Conservation (phyloP, 2,113 vertebrate species). For the Illadopsis cleaveri region DNA sequence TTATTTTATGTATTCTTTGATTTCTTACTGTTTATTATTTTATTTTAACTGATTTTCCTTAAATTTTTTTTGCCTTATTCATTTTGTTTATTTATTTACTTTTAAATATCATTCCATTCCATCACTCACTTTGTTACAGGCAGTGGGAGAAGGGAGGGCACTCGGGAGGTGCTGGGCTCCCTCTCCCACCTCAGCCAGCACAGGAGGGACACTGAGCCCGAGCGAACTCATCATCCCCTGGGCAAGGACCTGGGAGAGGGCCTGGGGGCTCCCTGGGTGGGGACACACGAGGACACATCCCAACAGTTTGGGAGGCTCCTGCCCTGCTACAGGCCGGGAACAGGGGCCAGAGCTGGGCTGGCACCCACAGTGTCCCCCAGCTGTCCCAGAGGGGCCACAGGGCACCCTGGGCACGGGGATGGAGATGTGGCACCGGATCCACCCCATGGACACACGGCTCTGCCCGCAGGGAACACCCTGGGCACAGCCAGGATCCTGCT, state of each 20-base stretch:
- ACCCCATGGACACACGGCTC: not conserved
- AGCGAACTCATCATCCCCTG: not conserved
- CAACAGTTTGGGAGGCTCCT: not conserved
- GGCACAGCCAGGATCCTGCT: not conserved
- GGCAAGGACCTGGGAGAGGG: too few relatives aligned
- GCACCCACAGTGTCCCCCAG: not conserved
- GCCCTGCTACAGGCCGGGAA: accelerated
- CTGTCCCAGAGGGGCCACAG: not conserved
- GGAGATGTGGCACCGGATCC: accelerated
- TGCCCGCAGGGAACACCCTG: not conserved
- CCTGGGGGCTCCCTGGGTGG: not conserved
- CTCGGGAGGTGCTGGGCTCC: not conserved
- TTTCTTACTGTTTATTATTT: not conserved
- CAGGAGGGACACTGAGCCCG: not conserved
- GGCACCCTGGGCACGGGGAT: accelerated
- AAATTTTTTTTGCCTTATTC: too few relatives aligned
- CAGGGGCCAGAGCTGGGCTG: not conserved
- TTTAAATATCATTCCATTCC: not conserved
- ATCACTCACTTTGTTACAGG: not conserved
- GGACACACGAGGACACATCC: not conserved
- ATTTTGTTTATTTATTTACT: not conserved
- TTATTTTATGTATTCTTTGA: not conserved
- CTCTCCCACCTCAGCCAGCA: not conserved
- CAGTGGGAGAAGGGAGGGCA: not conserved
- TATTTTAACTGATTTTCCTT: not conserved